Evolutionary conservation across 1,140 invertebrate species (phyloP).

Genomic region (Cryptotermes secundus): DNA sequence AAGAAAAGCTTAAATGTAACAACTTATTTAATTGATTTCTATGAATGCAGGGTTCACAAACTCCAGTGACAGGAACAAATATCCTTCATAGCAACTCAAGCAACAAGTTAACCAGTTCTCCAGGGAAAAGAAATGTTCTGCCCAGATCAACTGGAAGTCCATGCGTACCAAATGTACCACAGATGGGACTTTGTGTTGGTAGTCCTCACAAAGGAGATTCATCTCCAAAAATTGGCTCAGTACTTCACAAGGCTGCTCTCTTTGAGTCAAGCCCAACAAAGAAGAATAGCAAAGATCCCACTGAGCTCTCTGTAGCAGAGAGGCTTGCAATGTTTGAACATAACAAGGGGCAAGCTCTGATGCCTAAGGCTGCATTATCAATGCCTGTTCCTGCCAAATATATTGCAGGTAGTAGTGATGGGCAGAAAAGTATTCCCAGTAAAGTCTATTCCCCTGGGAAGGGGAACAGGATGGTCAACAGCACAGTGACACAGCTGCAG

Average conservation of each 20-base stretch:
- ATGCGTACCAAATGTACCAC: not conserved
- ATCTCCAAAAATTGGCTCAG: constrained; percentile 50
- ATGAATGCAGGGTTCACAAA: too few species aligned
- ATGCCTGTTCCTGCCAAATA: constrained; percentile 59
- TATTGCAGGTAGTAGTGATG: not conserved
- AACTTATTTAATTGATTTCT: too few species aligned
- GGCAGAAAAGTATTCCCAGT: not conserved
- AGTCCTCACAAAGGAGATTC: constrained; percentile 21
- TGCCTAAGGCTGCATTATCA: constrained; percentile 72
- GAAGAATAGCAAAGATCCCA: constrained; percentile 63
- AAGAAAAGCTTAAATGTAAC: too few species aligned
- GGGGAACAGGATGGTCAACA: not conserved
- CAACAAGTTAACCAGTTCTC: not conserved
- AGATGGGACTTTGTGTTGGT: constrained; percentile 16
- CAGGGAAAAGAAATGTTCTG: constrained; percentile 21
- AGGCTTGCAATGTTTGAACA: constrained; percentile 75
- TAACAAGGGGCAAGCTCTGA: constrained; percentile 65
- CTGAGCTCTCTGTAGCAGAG: constrained; percentile 72
- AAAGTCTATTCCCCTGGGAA: not conserved
- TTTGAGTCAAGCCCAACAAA: constrained; percentile 58
- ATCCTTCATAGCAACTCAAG: not conserved
- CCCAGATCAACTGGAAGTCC: not conserved
- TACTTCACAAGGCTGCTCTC: constrained; percentile 64
- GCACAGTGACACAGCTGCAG: not conserved
- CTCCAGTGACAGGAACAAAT: too few species aligned